These are phyloP conservation scores for Scaptomyza montana DNA, from an alignment of 1,140 invertebrate genomes.

Conservation along the genomic window DNA sequence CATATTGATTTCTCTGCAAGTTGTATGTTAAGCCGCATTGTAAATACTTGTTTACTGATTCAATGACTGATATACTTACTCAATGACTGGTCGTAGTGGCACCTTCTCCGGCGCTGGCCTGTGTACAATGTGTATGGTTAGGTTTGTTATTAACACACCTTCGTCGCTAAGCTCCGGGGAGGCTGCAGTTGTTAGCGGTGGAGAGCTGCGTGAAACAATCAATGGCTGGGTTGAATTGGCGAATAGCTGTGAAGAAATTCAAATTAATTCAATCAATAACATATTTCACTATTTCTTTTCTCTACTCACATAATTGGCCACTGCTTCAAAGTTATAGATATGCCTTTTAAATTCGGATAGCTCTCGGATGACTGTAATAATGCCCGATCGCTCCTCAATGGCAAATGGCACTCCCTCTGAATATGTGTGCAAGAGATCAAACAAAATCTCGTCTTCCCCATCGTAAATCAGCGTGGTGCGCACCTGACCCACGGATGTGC, in stretches of 20 bases:
- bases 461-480: constrained; percentile 87
- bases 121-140: constrained; percentile 92
- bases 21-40: background rate
- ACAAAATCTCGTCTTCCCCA: constrained; percentile 88
- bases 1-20: constrained; percentile 86
- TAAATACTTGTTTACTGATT: no score
- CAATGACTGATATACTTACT: constrained; percentile 84
- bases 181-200: constrained; percentile 57
- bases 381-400: constrained; percentile 94
- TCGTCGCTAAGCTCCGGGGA: constrained; percentile 83
- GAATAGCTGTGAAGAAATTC: constrained; percentile 51
- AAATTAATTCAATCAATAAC: background rate
- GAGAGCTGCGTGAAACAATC: constrained; percentile 58
- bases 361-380: constrained; percentile 92
- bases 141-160: constrained; percentile 89
- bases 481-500: constrained; percentile 94
- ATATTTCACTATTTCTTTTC: background rate
- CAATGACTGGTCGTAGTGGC: constrained; percentile 85
- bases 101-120: constrained; percentile 87
- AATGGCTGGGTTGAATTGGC: constrained; percentile 66
- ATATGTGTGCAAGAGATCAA: constrained; percentile 92
- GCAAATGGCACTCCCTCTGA: constrained; percentile 94
- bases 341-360: constrained; percentile 88
- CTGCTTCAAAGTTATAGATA: constrained; percentile 92
- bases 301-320: constrained; percentile 87